Percentiles rank a stretch among this genome's conserved stretches.
These are phyloP conservation scores for Sebastes hopkinsi DNA, from an alignment of 2,797 vertebrate genomes.

Conservation along the genomic window DNA sequence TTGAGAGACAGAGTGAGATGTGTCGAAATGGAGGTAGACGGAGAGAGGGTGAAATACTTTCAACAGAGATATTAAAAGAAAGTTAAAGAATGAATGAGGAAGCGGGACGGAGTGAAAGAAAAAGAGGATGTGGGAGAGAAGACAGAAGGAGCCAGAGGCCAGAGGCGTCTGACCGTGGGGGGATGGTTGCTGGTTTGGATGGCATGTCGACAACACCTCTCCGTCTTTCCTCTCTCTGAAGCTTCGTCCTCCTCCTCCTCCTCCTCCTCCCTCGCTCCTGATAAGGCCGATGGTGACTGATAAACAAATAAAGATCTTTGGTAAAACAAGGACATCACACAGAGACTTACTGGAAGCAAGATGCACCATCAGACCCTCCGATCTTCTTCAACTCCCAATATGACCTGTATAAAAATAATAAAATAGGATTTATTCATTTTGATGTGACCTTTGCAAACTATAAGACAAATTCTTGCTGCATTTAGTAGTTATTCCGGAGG, in stretches of 20 bases:
- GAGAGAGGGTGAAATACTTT: background rate
- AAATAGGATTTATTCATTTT: background rate
- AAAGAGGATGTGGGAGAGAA: background rate
- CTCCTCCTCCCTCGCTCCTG: conserved; percentile 33
- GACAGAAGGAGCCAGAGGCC: conserved; percentile 8
- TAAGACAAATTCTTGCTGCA: background rate
- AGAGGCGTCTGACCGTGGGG: conserved; percentile 35
- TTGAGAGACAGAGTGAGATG: conserved; percentile 33
- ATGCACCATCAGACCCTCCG: background rate
- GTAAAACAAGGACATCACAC: conserved; percentile 54
- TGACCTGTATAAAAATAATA: background rate
- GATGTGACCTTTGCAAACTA: background rate
- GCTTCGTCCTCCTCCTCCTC: conserved; percentile 24
- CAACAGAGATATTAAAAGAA: background rate
- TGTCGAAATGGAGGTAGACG: conserved; percentile 13
- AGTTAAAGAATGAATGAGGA: background rate
- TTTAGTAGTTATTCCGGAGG: background rate
- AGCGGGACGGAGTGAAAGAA: background rate
- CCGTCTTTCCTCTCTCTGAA: conserved; percentile 32
- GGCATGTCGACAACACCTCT: conserved; percentile 62
- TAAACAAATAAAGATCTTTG: conserved; percentile 47
- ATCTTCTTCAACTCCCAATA: background rate
- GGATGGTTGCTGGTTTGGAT: conserved; percentile 47
- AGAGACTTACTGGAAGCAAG: conserved; percentile 49
- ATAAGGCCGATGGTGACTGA: conserved; percentile 73